Conservation (phyloP, 2,113 vertebrate species). For the Neomonachus schauinslandi region DNA sequence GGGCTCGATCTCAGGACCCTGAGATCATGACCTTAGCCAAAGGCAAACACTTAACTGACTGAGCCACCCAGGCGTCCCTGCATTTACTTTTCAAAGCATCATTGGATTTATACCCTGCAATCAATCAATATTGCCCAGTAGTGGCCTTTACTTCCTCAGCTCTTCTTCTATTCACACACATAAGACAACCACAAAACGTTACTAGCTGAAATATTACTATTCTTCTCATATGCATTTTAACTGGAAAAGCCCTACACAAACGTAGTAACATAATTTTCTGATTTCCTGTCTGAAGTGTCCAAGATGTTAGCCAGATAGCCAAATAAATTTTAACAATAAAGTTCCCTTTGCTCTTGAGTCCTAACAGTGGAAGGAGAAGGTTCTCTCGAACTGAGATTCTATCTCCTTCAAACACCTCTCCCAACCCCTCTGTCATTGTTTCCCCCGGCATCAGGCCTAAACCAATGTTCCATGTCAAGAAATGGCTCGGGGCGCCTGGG, state of each 20-base stretch:
- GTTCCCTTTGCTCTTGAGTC: neutral
- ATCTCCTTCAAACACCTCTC: neutral
- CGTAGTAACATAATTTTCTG: neutral
- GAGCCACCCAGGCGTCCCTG: too few relatives aligned
- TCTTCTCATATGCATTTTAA: neutral
- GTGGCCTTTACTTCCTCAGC: slow-evolving; percentile 7
- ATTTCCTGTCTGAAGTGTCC: neutral
- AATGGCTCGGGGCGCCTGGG: neutral
- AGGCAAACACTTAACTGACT: too few relatives aligned
- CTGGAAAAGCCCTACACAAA: neutral
- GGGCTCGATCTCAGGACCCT: too few relatives aligned
- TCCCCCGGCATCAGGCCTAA: neutral
- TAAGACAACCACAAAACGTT: neutral
- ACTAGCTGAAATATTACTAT: neutral
- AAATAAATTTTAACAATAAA: neutral
- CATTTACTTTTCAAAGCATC: slow-evolving; percentile 42
- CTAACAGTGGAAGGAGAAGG: neutral
- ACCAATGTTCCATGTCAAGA: neutral
- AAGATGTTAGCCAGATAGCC: neutral
- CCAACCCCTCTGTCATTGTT: neutral
- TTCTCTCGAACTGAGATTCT: neutral
- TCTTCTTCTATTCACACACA: neutral
- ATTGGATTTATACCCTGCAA: neutral
- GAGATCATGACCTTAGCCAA: too few relatives aligned
- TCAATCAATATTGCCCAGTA: neutral